Percentiles rank a stretch among this genome's conserved stretches.
Conservation (phyloP, 2,113 vertebrate species). For the Petrocephalus zakoni region DNA sequence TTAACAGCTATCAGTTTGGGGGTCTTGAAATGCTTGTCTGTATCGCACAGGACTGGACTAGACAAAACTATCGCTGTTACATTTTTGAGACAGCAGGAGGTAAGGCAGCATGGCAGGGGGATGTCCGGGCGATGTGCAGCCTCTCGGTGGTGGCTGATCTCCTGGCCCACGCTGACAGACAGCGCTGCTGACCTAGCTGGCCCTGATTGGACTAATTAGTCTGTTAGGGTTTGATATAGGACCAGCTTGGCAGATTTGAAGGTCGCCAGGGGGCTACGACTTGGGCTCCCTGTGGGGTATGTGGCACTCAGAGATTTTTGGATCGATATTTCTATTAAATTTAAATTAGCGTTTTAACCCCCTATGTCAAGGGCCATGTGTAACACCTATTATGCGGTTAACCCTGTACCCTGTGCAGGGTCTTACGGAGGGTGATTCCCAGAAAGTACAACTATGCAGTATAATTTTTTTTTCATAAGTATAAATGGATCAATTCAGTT, state of each 20-base stretch:
- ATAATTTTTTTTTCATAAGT: no score
- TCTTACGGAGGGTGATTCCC: no score
- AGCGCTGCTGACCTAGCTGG: neutral
- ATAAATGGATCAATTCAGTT: no score
- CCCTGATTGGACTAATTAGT: neutral
- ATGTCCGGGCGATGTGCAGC: neutral
- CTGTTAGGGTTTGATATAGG: neutral
- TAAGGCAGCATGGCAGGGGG: neutral
- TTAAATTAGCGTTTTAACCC: no score
- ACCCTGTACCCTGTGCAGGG: no score
- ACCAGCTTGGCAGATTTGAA: neutral
- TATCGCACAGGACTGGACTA: neutral
- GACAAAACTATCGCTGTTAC: neutral
- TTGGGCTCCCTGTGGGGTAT: neutral
- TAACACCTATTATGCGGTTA: no score
- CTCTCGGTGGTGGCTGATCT: neutral
- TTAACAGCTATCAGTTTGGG: neutral
- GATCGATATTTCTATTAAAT: neutral
- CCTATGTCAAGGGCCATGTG: no score
- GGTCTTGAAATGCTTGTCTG: neutral
- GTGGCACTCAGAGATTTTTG: neutral
- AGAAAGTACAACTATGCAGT: no score
- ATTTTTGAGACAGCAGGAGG: neutral
- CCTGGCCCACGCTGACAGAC: neutral
- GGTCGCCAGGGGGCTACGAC: neutral